phyloP scores from a whole-genome alignment of 37 sponge, comb jelly and placozoan species.

The Chondrilla cf. caribensis region DNA sequence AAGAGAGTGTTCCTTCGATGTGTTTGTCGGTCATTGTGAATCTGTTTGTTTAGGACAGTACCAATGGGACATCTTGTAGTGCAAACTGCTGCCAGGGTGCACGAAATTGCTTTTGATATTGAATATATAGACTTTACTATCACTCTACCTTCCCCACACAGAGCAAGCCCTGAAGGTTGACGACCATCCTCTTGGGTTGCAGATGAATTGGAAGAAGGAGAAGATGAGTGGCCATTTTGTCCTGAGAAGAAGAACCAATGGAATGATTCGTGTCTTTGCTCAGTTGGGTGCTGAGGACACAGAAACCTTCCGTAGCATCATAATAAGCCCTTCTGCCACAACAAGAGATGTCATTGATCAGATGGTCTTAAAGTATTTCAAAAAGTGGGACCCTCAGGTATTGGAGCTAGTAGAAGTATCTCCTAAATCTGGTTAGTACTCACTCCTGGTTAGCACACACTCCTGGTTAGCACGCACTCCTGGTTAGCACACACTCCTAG shows the following conservation, averaged over 20 bases:
- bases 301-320: conserved; percentile 48
- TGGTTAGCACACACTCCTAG: no score
- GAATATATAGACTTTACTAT: no score
- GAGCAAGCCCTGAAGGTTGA: conserved; percentile 22
- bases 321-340: conserved; percentile 38
- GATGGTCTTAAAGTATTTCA: conserved; percentile 3
- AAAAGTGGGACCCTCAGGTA: background rate
- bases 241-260: conserved; percentile 29
- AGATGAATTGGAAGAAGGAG: background rate
- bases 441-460: no score
- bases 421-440: conserved; percentile 18
- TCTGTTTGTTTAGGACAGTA: no score
- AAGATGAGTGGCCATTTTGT: conserved; percentile 17
- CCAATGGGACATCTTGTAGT: no score
- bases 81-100: no score
- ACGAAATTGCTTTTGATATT: no score
- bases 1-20: no score
- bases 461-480: no score
- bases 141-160: background rate
- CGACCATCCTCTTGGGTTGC: conserved; percentile 23
- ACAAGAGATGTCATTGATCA: conserved; percentile 28
- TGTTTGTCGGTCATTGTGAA: no score
- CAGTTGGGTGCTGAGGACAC: conserved; percentile 18
- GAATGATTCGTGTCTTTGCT: conserved; percentile 54
- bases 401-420: conserved; percentile 30